Percentiles rank a stretch among this genome's conserved stretches.
These are phyloP conservation scores for Mesocricetus auratus DNA, from an alignment of 2,113 vertebrate genomes.

Conservation along the genomic window DNA sequence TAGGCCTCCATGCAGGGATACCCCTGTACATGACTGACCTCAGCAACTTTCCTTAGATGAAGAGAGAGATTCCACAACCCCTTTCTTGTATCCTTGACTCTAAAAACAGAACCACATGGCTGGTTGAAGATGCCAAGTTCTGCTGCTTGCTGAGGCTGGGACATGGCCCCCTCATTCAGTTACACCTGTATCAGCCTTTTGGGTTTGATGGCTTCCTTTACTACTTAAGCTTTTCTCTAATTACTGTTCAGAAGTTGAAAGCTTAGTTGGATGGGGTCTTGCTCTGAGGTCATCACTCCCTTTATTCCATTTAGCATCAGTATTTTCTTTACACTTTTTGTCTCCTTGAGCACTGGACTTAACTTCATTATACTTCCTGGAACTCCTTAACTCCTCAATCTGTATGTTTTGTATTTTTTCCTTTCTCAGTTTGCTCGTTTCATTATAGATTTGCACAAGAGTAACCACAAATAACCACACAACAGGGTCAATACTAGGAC, in stretches of 20 bases:
- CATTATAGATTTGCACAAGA: background rate
- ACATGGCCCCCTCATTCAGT: background rate
- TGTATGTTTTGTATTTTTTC: background rate
- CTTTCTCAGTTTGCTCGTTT: background rate
- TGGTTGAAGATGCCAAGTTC: background rate
- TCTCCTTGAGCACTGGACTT: background rate
- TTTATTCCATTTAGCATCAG: background rate
- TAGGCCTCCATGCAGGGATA: background rate
- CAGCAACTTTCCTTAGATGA: background rate
- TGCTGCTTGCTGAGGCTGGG: background rate
- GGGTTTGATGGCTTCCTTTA: background rate
- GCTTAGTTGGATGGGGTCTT: background rate
- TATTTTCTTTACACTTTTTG: background rate
- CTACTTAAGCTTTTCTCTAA: background rate
- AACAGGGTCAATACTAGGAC: background rate
- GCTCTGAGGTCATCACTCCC: background rate
- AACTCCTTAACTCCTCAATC: background rate
- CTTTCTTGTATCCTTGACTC: background rate
- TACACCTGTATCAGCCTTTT: no score
- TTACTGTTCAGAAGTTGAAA: background rate
- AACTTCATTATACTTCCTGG: background rate
- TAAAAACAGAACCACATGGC: background rate
- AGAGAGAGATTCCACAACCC: background rate
- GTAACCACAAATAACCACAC: background rate
- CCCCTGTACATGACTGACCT: background rate